Conservation (phyloP, 2,888 invertebrate genomes). For the Scrobipalpa costella region DNA sequence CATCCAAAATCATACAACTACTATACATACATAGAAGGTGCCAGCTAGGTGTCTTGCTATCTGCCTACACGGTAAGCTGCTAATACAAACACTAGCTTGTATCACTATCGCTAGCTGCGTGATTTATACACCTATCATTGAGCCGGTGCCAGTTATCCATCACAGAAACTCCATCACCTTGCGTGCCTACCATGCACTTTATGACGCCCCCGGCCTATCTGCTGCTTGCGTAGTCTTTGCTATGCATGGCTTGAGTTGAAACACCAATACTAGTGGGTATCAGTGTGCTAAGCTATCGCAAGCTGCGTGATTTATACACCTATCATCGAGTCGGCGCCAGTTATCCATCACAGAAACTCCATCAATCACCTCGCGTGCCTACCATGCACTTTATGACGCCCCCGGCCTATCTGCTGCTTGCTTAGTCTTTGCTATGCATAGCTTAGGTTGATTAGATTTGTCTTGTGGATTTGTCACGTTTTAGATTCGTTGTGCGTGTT, state of each 20-base stretch:
- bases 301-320: constrained; percentile 30
- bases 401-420: not conserved
- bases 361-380: constrained; percentile 46
- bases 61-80: too few species aligned
- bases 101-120: constrained; percentile 14
- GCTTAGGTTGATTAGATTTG: constrained; percentile 24
- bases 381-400: constrained; percentile 37
- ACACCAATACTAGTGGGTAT: not conserved
- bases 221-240: not conserved
- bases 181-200: constrained; percentile 42
- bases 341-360: constrained; percentile 38
- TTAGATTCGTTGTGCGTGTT: not conserved
- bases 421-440: not conserved
- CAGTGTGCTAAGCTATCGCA: not conserved
- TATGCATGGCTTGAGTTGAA: not conserved
- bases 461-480: not conserved
- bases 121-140: constrained; percentile 30
- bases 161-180: constrained; percentile 39
- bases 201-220: constrained; percentile 1
- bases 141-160: constrained; percentile 35
- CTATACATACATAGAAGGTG: too few species aligned
- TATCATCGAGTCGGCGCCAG: constrained; percentile 25
- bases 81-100: not conserved
- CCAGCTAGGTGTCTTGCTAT: too few species aligned
- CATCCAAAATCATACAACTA: not conserved